Percentiles rank a stretch among this genome's conserved stretches.
These are phyloP conservation scores for Ectropis grisescens DNA, from an alignment of 1,140 invertebrate genomes.

Conservation along the genomic window DNA sequence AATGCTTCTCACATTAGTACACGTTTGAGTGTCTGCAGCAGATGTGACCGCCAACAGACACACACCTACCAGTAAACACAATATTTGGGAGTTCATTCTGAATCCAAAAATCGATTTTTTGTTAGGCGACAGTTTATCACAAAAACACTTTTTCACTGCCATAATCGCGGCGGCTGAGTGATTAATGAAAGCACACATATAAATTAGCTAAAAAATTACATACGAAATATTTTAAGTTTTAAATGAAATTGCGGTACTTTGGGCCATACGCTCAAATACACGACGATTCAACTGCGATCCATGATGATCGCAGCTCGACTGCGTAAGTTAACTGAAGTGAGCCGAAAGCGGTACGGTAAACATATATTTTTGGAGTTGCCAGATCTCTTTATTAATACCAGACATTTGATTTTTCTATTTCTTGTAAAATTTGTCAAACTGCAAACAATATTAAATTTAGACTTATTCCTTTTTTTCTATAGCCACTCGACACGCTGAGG, in stretches of 20 bases:
- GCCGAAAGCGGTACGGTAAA: conserved; percentile 12
- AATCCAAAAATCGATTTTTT: conserved; percentile 68
- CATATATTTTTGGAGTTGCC: neutral
- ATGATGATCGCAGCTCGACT: conserved; percentile 58
- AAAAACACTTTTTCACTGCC: conserved; percentile 63
- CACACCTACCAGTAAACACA: conserved; percentile 50
- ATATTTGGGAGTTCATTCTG: conserved; percentile 52
- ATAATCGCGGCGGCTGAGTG: conserved; percentile 24
- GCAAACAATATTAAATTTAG: too few species aligned
- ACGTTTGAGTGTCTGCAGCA: conserved; percentile 40
- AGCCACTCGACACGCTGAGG: too few species aligned
- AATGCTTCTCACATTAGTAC: conserved; percentile 51
- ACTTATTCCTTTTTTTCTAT: too few species aligned
- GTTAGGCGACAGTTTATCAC: conserved; percentile 62
- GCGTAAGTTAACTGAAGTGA: conserved; percentile 18
- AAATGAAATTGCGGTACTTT: conserved; percentile 18
- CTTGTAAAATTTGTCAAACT: too few species aligned
- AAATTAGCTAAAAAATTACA: too few species aligned
- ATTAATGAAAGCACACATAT: too few species aligned
- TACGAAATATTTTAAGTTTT: too few species aligned
- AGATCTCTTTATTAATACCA: too few species aligned
- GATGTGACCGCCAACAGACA: conserved; percentile 37
- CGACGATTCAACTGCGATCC: conserved; percentile 47
- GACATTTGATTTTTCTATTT: too few species aligned
- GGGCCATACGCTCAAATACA: conserved; percentile 38